Evolutionary conservation across 2,888 invertebrate species (phyloP).

Genomic region (Lomographa bimaculata): DNA sequence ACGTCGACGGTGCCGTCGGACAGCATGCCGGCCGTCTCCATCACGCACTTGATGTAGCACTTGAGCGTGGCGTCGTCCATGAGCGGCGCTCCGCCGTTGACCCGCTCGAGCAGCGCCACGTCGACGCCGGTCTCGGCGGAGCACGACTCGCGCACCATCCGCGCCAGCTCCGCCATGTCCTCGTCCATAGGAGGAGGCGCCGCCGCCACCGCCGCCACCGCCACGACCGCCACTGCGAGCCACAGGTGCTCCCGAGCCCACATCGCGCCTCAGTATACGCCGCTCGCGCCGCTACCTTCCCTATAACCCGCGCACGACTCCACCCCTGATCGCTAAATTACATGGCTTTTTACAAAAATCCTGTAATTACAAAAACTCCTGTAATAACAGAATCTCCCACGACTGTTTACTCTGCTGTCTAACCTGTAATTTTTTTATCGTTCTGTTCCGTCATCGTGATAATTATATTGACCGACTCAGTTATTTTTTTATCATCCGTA

Average conservation of each 20-base stretch:
- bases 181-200: constrained; percentile 47
- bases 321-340: constrained; percentile 44
- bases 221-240: constrained; percentile 28
- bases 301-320: too few relatives aligned
- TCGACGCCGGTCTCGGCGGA: constrained; percentile 63
- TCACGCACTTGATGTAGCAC: constrained; percentile 72
- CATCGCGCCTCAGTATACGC: too few relatives aligned
- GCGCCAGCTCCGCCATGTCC: constrained; percentile 69
- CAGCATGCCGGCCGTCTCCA: constrained; percentile 76
- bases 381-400: constrained; percentile 33
- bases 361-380: constrained; percentile 49
- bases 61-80: constrained; percentile 58
- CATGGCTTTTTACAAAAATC: constrained; percentile 27
- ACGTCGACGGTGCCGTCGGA: constrained; percentile 63
- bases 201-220: constrained; percentile 23
- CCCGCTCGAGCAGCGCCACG: constrained; percentile 49
- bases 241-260: too few relatives aligned
- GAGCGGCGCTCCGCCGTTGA: constrained; percentile 62
- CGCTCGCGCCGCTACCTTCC: too few relatives aligned
- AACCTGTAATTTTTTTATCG: constrained; percentile 33
- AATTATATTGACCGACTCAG: constrained; percentile 19
- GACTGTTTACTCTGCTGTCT: constrained; percentile 26
- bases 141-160: constrained; percentile 67
- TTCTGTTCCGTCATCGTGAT: constrained; percentile 17
- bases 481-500: constrained; percentile 4